Base-by-base conservation (phyloP, 2,797 vertebrate species). In the Muscicapa comitata region DNA sequence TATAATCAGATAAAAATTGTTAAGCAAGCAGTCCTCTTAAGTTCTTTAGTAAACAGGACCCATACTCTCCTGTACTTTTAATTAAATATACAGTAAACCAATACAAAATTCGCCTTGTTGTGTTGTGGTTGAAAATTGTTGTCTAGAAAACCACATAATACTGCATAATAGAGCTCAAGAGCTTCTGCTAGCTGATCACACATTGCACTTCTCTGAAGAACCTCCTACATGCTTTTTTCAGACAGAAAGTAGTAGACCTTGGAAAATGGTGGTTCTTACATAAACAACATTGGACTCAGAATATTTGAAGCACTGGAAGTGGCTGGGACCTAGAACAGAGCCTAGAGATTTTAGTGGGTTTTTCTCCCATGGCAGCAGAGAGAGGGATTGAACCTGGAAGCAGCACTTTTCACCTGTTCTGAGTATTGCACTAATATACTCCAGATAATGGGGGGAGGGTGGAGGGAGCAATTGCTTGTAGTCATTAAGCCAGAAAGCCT, bases 401-500 rank as follows among this genome's bases (percentile, higher is more conserved):
- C 42, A 20, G 84, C 67, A 94, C 63, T 94, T 97, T 97, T 97
- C 58, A 40, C 94, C 87, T 96, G 84, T 88, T 97, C 95, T 94
- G 94, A 95, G 93, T 88, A 73, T 90, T 88, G 42, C 86, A 88
- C 76, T 95, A 88, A 67, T 89, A 91, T 74, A 78, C 84, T 95
- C 88, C 88, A 93, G 92, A 51, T 95, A 96, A 96, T 76, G 68
- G 82, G 77, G 38, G 76, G 40, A 85, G 33, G 12, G n/a, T 31
- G 55, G 50, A 87, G 71, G 72, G 86, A 94, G 81, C 96, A 97
- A 97, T 97, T 97, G 90, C 80, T 98, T 97, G 72, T 96, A 97
- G 91, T 96, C 95, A 95, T 97, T 97, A 97, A 96, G 86, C 68
- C 68, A 86, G 96, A 93, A 96, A 92, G 77, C 86, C 92, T 73